Percentiles rank a stretch among this genome's conserved stretches.
Evolutionary conservation across 1,140 invertebrate genomes (phyloP).

Genomic region (Aporrectodea caliginosa): DNA sequence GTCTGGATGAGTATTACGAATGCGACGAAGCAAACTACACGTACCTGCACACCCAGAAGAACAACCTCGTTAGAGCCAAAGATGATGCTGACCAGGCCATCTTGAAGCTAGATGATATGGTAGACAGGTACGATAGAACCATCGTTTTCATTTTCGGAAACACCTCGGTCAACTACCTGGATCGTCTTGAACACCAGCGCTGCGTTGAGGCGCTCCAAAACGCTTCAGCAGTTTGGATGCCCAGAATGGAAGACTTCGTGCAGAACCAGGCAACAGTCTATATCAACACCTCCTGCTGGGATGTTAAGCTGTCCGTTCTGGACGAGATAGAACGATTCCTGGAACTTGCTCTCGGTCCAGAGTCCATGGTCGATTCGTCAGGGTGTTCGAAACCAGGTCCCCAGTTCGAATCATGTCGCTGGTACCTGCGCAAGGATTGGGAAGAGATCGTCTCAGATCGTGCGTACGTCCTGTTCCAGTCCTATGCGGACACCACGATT

Average conservation of each 20-base stretch:
- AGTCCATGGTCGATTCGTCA: not conserved
- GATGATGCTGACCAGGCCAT: not conserved
- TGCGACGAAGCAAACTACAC: not conserved
- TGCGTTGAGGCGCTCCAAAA: conserved; percentile 2
- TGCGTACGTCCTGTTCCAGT: conserved; percentile 5
- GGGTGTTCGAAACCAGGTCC: not conserved
- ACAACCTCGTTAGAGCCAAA: not conserved
- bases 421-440: not conserved
- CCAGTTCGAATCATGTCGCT: conserved; percentile 11
- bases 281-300: not conserved
- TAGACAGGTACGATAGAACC: not conserved
- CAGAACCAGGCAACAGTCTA: not conserved
- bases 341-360: not conserved
- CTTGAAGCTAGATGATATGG: not conserved
- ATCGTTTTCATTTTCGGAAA: not conserved
- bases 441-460: not conserved
- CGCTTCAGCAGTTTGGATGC: conserved; percentile 6
- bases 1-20: not conserved
- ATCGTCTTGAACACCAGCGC: not conserved
- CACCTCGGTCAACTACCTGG: conserved; percentile 4
- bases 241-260: not conserved
- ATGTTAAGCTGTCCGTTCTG: not conserved
- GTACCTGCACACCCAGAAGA: not conserved
- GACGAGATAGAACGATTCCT: conserved; percentile 1
- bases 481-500: conserved; percentile 5